Base-by-base conservation (phyloP, 2,888 invertebrate species). In the Andrena hattorfiana region DNA sequence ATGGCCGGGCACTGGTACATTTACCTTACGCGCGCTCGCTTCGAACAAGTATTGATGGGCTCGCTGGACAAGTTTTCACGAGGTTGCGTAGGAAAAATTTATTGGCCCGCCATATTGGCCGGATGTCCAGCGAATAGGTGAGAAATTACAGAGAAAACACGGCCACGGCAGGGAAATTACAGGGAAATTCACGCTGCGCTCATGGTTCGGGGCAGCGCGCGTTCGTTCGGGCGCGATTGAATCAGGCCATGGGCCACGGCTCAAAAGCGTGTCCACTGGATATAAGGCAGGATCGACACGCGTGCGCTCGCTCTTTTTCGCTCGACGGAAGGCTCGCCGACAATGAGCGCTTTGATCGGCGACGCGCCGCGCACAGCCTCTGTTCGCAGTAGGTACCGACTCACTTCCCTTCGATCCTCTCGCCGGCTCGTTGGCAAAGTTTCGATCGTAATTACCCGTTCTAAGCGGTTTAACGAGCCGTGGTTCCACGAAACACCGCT, bases 381-480 rank as follows among this genome's bases (percentile, higher is more conserved):
- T 68, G 60, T 62, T 76, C 49, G 26, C 68, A 16, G 77, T 28
- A 30, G 42, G 13, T 42, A 42, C 16, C 30, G 56, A 13, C 28
- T n/a, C 51, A 16, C 64, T 83, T 84, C 78, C 75, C 75, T 69
- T 84, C 59, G 63, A 82, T 74, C 69, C 73, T 66, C 77, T 56
- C 64, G 70, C 54, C n/a, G 63, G 84, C 83, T 87, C 85, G 75
- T 87, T 85, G 80, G 67, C 82, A 77, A 86, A 87, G 83, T 89
- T 87, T 82, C 85, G 71, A 86, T 88, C 85, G 87, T 87, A 88
- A 89, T 88, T 89, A 85, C 72, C 85, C 42, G 81, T 84, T 81
- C 83, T 85, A 87, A 86, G 85, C 80, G 85, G 83, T 87, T 88
- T 85, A 87, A 88, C 88, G 83, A 85, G 78, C 83, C 74, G 78